Conservation (phyloP, 2,113 vertebrate species). For the Cyanoderma ruficeps region DNA sequence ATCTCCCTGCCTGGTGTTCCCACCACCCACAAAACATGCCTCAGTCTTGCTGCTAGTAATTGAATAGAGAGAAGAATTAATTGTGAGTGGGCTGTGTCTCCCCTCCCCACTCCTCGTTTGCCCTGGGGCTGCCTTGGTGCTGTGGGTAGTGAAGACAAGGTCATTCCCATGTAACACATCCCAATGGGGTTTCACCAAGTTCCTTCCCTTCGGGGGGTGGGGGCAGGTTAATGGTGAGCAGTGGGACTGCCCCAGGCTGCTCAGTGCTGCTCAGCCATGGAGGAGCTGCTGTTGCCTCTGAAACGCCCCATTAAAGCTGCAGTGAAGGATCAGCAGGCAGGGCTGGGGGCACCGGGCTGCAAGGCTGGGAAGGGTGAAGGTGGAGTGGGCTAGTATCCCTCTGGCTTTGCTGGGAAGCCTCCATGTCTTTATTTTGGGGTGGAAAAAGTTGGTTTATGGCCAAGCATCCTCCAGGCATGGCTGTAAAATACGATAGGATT, state of each 20-base stretch:
- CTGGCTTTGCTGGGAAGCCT: neutral
- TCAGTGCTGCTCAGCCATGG: conserved; percentile 72
- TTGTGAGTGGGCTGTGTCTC: conserved; percentile 4
- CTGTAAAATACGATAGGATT: neutral
- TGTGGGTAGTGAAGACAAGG: conserved; percentile 68
- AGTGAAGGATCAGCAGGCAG: conserved; percentile 20
- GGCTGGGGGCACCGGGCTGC: neutral
- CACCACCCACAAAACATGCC: neutral
- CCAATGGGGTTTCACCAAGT: conserved; percentile 29
- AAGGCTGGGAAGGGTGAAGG: neutral
- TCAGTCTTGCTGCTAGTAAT: neutral
- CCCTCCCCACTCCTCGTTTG: neutral
- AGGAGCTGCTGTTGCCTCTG: conserved; percentile 71
- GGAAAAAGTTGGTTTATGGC: neutral
- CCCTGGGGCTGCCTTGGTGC: conserved; percentile 38
- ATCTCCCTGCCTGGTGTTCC: neutral
- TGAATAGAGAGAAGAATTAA: conserved; percentile 48
- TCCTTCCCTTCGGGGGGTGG: neutral
- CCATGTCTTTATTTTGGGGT: neutral
- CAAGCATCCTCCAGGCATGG: neutral
- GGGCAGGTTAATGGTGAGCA: conserved; percentile 53
- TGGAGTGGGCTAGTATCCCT: neutral
- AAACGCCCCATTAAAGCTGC: conserved; percentile 74
- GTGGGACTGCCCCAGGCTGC: conserved; percentile 69
- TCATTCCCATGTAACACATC: conserved; percentile 76